Conservation (phyloP, 2,113 vertebrate species). For the Cryptotis parvus region DNA sequence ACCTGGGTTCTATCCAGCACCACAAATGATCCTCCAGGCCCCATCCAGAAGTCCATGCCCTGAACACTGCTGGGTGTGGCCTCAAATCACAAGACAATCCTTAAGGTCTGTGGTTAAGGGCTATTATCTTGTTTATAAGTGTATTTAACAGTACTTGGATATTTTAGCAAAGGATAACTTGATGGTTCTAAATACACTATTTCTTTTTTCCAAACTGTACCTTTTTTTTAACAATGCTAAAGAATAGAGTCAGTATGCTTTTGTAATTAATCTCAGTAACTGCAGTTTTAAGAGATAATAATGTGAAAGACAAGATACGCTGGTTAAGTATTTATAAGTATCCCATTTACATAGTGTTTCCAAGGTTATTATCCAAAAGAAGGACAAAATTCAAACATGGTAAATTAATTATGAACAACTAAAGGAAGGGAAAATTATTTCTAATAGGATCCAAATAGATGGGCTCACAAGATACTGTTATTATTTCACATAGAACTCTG, state of each 20-base stretch:
- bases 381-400: background rate
- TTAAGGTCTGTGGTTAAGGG: slow-evolving; percentile 32
- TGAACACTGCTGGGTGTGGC: too few species aligned
- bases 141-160: background rate
- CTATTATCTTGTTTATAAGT: background rate
- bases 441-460: background rate
- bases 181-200: background rate
- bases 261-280: slow-evolving; percentile 35
- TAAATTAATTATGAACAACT: background rate
- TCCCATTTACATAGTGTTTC: background rate
- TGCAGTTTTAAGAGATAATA: background rate
- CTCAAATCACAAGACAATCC: background rate
- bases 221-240: slow-evolving; percentile 33
- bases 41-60: too few species aligned
- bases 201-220: background rate
- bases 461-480: slow-evolving; percentile 9
- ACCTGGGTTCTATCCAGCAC: too few species aligned
- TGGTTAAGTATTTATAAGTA: slow-evolving; percentile 42
- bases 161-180: background rate
- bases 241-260: background rate
- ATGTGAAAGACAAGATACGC: background rate
- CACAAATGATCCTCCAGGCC: too few species aligned
- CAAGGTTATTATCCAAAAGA: background rate
- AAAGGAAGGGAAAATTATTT: slow-evolving; percentile 4
- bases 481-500: background rate